These are phyloP conservation scores for Podarcis muralis DNA, from an alignment of 2,113 vertebrate genomes.

Conservation along the genomic window DNA sequence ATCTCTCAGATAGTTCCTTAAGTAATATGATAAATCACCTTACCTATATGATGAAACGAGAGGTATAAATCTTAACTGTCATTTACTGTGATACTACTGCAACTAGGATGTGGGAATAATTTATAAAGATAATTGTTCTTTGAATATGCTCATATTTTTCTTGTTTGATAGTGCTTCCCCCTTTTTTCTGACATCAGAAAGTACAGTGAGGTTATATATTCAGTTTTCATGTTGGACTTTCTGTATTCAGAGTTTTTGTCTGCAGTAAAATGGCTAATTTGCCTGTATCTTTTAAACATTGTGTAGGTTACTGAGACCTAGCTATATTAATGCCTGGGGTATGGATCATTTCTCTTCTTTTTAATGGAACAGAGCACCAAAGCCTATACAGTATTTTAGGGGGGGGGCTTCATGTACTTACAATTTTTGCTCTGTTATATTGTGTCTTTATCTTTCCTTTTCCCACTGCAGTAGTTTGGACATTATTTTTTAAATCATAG, in stretches of 20 bases:
- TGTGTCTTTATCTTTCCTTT: background rate
- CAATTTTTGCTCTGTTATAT: background rate
- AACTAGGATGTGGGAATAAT: background rate
- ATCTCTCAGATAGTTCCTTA: background rate
- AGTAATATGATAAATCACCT: background rate
- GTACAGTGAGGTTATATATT: conserved; percentile 27
- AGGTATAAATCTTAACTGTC: background rate
- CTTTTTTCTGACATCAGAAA: background rate
- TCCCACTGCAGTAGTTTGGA: background rate
- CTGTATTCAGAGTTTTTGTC: conserved; percentile 26
- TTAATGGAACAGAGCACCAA: background rate
- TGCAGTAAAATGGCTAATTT: conserved; percentile 32
- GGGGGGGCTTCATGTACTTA: background rate
- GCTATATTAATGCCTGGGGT: background rate
- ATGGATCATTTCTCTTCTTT: background rate
- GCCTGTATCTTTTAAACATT: background rate
- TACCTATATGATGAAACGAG: background rate
- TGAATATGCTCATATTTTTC: background rate
- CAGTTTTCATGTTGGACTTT: conserved; percentile 47
- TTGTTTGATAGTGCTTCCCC: background rate
- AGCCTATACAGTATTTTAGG: background rate
- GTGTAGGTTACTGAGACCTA: background rate
- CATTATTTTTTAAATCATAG: background rate
- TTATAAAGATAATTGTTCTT: background rate
- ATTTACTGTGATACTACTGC: no score